Evolutionary conservation across 2,888 invertebrate species (phyloP).

Genomic region (Physocephala rufipes): DNA sequence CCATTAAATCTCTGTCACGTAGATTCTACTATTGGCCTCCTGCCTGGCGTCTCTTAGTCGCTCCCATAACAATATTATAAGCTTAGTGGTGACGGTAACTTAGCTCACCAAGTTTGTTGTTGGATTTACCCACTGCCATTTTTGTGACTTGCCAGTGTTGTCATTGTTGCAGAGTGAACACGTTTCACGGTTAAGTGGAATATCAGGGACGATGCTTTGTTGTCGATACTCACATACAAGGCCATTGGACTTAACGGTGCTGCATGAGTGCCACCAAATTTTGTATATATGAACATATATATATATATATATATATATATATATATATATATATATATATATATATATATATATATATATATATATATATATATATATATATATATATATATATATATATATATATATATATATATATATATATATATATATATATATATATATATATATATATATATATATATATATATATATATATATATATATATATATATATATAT

Average conservation of each 20-base stretch:
- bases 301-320: too few species aligned
- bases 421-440: too few species aligned
- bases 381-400: too few species aligned
- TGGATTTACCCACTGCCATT: neutral
- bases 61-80: neutral
- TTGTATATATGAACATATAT: neutral
- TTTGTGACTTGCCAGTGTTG: conserved; percentile 3
- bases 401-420: too few species aligned
- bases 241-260: conserved; percentile 35
- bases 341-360: too few species aligned
- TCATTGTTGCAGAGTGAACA: conserved; percentile 19
- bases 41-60: neutral
- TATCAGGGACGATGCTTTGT: conserved; percentile 32
- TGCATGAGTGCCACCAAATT: conserved; percentile 18
- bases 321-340: too few species aligned
- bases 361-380: too few species aligned
- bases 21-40: too few species aligned
- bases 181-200: conserved; percentile 31
- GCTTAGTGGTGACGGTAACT: neutral
- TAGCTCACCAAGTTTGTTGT: conserved; percentile 6
- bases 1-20: too few species aligned
- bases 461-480: too few species aligned
- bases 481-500: too few species aligned
- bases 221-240: conserved; percentile 27
- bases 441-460: too few species aligned